Base-by-base conservation (phyloP, 2,797 vertebrate species). In the Falco biarmicus region DNA sequence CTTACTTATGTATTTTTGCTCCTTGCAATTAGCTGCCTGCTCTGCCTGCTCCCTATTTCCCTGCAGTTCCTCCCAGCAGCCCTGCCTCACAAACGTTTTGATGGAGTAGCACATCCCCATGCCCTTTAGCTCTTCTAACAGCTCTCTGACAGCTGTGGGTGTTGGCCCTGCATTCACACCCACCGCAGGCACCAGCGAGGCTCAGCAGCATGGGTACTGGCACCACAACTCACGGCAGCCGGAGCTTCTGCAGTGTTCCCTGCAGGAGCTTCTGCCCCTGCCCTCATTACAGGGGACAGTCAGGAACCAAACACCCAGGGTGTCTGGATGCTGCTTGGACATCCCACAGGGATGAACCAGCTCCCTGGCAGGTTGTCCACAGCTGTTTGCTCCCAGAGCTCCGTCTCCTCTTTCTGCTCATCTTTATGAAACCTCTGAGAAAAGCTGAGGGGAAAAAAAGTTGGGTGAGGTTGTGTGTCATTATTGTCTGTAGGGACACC, bases 21-120 rank as follows among this genome's bases (percentile, higher is more conserved):
- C 81, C 90, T 89, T 89, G 74, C 89, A 95, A 95, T 95, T 95
- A 96, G 75, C 83, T 84, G 77, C 88, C 60, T 94, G 90, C 80
- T 94, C 83, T 81, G 73, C 92, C 93, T 95, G 85, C 70, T 96
- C 90, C 81, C 84, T 43, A 11, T 93, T 96, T 96, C 91, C 93
- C 94, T 95, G 76, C 0, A 6, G 91, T 84, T 95, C 87, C 77
- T 92, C 91, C 90, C 86, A 87, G 90, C 87, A 93, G 79, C 65
- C 61, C 87, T 84, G 53, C 82, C 26, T 76, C 83, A 87, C 74
- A 76, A 60, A 47, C 32, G 12, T 56, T 64, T 45, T 73, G 64
- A 29, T 0, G 0, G 59, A 61, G 54, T 59, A 80, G 61, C 53
- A 41, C 17, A 78, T 69, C 76, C 77, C 31, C 20, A 1, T 8